phyloP scores from a whole-genome alignment of 2,797 vertebrate genomes.

The Pristis pectinata region DNA sequence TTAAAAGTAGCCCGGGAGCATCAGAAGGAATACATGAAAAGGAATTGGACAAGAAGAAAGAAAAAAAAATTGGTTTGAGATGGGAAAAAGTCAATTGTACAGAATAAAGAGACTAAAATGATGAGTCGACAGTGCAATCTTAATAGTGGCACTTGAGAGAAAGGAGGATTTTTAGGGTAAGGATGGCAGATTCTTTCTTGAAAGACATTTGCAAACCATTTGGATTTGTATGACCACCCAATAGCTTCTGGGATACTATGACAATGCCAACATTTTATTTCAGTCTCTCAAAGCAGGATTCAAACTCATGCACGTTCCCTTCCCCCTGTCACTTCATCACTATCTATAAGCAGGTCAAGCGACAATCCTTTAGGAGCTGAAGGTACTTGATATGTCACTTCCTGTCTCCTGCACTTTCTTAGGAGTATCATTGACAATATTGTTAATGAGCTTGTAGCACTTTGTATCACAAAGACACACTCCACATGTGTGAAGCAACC shows the following conservation, averaged over 20 bases:
- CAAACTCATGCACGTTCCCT: neutral
- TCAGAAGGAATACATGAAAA: too few relatives aligned
- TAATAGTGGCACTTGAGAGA: too few relatives aligned
- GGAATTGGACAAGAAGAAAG: too few relatives aligned
- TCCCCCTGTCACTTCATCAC: neutral
- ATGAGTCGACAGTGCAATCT: too few relatives aligned
- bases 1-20: too few relatives aligned
- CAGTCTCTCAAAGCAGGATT: too few relatives aligned
- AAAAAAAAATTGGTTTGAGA: too few relatives aligned
- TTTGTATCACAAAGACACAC: neutral
- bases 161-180: neutral
- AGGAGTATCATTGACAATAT: neutral
- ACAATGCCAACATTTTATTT: neutral
- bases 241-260: neutral
- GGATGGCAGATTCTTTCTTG: neutral
- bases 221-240: neutral
- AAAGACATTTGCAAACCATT: neutral
- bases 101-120: too few relatives aligned
- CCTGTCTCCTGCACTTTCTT: neutral
- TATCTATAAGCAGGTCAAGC: neutral
- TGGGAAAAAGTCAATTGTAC: too few relatives aligned
- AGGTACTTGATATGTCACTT: neutral
- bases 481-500: neutral
- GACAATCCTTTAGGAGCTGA: neutral
- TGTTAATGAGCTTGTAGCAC: neutral